phyloP scores from a whole-genome alignment of 2,888 invertebrate species.

The Diaperis boleti region DNA sequence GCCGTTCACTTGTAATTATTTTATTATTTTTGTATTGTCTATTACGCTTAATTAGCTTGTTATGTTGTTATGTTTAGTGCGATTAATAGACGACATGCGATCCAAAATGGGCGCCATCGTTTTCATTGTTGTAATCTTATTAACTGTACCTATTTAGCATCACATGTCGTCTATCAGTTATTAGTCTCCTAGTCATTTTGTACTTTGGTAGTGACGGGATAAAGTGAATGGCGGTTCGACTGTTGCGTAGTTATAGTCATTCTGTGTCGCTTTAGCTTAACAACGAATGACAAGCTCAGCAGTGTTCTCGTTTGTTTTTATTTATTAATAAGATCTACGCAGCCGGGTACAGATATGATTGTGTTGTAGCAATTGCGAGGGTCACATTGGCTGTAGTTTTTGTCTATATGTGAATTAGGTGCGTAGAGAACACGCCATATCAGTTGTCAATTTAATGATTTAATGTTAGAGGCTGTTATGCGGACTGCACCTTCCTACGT shows the following conservation, averaged over 20 bases:
- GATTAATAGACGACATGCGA: constrained; percentile 11
- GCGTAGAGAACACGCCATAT: constrained; percentile 64
- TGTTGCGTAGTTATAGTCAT: constrained; percentile 56
- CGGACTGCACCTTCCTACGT: constrained; percentile 54
- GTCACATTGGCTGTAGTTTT: constrained; percentile 59
- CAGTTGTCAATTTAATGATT: constrained; percentile 64
- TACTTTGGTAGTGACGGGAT: constrained; percentile 43
- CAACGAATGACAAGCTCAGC: constrained; percentile 56
- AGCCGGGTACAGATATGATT: constrained; percentile 58
- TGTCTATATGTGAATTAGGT: constrained; percentile 64
- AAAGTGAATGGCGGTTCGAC: constrained; percentile 56
- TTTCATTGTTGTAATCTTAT: constrained; percentile 22
- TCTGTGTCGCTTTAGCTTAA: constrained; percentile 60
- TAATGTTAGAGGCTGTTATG: constrained; percentile 65
- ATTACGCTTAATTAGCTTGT: constrained; percentile 49
- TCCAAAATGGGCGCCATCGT: constrained; percentile 4
- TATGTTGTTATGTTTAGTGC: constrained; percentile 29
- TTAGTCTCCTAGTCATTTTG: constrained; percentile 51
- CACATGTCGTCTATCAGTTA: constrained; percentile 25
- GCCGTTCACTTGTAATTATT: constrained; percentile 57
- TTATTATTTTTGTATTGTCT: constrained; percentile 45
- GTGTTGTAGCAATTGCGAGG: constrained; percentile 64
- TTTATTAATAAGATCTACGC: constrained; percentile 46
- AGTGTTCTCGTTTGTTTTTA: constrained; percentile 45
- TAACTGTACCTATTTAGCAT: constrained; percentile 25